Evolutionary conservation across 53 echinoderm and acorn worm genomes (phyloP).

Genomic region (Astropecten irregularis): DNA sequence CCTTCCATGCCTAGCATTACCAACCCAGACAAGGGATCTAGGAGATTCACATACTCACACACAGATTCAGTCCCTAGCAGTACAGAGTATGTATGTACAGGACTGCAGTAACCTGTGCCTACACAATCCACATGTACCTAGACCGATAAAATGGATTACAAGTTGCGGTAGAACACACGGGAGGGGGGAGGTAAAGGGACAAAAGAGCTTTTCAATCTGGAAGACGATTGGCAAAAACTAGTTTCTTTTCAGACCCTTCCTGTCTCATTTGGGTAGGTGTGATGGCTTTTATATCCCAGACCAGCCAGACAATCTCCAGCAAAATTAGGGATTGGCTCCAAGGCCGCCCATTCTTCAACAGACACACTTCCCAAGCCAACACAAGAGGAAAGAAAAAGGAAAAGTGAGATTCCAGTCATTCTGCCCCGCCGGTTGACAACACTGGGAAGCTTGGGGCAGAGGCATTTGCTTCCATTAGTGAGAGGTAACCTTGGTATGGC

Average conservation of each 20-base stretch:
- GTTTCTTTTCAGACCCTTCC: not conserved
- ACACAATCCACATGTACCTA: no score
- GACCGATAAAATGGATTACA: no score
- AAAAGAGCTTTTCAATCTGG: not conserved
- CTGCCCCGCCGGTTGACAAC: conserved; percentile 21
- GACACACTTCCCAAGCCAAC: conserved; percentile 19
- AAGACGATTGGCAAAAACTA: conserved; percentile 5
- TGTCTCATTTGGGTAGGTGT: conserved; percentile 28
- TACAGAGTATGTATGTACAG: no score
- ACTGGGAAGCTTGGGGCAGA: conserved; percentile 17
- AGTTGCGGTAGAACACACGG: no score
- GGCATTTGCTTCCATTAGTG: conserved; percentile 29
- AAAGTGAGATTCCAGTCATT: not conserved
- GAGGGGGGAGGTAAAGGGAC: no score
- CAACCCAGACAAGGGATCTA: no score
- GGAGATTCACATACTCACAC: no score
- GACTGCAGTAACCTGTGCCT: no score
- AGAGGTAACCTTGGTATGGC: not conserved
- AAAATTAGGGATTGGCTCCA: conserved; percentile 13
- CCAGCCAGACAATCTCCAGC: conserved; percentile 14
- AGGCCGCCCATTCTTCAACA: conserved; percentile 6
- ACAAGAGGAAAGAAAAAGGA: not conserved
- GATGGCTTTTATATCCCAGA: conserved; percentile 16
- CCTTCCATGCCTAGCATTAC: no score
- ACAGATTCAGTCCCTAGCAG: no score